Conservation (phyloP, 2,888 invertebrate genomes). For the Andrena bucephala region DNA sequence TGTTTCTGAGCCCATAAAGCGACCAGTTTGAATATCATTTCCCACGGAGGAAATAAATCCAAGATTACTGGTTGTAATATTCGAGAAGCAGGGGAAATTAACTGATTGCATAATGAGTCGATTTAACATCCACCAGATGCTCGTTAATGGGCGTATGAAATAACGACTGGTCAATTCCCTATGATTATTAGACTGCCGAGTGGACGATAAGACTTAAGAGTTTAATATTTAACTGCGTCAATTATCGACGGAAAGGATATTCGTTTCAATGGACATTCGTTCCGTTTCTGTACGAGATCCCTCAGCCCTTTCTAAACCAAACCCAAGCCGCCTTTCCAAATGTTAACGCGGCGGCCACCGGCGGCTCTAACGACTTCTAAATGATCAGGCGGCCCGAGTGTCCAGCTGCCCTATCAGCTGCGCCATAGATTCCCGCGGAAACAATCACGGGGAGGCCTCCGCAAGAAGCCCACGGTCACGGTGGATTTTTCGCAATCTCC, state of each 20-base stretch:
- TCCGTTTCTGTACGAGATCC: neutral
- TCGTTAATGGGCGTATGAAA: slow-evolving; percentile 21
- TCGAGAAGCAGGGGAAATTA: neutral
- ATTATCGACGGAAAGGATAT: slow-evolving; percentile 15
- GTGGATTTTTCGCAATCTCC: slow-evolving; percentile 47
- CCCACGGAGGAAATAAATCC: neutral
- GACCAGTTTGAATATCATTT: slow-evolving; percentile 9
- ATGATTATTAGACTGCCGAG: slow-evolving; percentile 6
- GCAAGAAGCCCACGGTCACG: slow-evolving; percentile 37
- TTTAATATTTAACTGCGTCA: slow-evolving; percentile 38
- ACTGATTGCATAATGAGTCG: slow-evolving; percentile 14
- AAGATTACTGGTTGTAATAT: slow-evolving; percentile 12
- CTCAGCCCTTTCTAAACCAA: slow-evolving; percentile 8
- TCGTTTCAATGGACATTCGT: slow-evolving; percentile 16
- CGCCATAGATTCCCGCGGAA: slow-evolving; percentile 34
- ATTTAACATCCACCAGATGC: slow-evolving; percentile 12
- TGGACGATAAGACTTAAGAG: slow-evolving; percentile 7
- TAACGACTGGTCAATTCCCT: slow-evolving; percentile 20
- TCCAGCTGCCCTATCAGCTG: slow-evolving; percentile 31
- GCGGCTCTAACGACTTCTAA: slow-evolving; percentile 37
- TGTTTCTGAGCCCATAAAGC: neutral
- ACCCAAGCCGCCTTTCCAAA: neutral
- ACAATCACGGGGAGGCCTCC: slow-evolving; percentile 31
- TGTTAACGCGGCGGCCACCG: neutral
- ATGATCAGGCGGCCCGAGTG: neutral